These are phyloP conservation scores for Ctenoplectra terminalis DNA, from an alignment of 1,140 invertebrate species.

Conservation along the genomic window DNA sequence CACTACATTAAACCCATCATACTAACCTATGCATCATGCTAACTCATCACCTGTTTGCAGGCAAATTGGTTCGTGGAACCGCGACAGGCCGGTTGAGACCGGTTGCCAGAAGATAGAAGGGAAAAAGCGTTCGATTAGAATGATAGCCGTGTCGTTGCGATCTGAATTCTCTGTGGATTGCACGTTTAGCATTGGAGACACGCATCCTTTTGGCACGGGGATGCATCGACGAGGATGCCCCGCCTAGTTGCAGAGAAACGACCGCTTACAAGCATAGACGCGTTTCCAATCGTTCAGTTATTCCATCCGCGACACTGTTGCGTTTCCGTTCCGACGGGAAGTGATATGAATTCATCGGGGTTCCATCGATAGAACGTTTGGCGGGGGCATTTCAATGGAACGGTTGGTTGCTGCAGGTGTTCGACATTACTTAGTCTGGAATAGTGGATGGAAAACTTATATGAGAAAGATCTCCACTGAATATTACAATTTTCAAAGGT, in stretches of 20 bases:
- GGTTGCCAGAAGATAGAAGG: background rate
- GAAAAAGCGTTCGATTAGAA: constrained; percentile 28
- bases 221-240: constrained; percentile 36
- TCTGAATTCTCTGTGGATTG: constrained; percentile 28
- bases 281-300: constrained; percentile 60
- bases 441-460: background rate
- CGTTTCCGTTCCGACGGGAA: constrained; percentile 57
- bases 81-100: background rate
- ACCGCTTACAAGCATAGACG: constrained; percentile 24
- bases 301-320: constrained; percentile 53
- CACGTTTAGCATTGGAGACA: constrained; percentile 38
- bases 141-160: constrained; percentile 16
- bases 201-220: constrained; percentile 48
- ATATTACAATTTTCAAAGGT: no score
- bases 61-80: background rate
- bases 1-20: background rate
- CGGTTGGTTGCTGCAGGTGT: background rate
- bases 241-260: constrained; percentile 46
- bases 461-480: no score
- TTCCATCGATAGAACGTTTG: constrained; percentile 12
- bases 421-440: background rate
- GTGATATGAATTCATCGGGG: constrained; percentile 51
- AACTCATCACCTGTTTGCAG: constrained; percentile 11
- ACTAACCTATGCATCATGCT: background rate
- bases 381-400: constrained; percentile 2